Conservation (phyloP, 2,797 vertebrate genomes). For the Sebastes itinus region DNA sequence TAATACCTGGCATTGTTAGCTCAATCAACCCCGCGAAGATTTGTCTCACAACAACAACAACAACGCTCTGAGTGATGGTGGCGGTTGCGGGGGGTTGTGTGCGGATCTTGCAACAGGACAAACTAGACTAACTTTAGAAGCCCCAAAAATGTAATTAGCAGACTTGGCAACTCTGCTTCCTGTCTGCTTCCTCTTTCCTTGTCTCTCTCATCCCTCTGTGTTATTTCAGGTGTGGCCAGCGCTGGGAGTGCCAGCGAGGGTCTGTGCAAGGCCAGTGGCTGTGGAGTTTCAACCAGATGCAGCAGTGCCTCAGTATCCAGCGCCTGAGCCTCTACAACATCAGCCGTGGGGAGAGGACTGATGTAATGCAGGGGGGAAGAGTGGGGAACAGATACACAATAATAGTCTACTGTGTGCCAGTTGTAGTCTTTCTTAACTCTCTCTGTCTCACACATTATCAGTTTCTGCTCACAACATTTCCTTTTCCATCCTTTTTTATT, state of each 20-base stretch:
- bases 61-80: no score
- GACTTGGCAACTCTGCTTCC: no score
- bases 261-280: conserved; percentile 88
- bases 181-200: not conserved
- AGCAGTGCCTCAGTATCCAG: conserved; percentile 86
- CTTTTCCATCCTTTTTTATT: not conserved
- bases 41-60: no score
- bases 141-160: no score
- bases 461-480: not conserved
- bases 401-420: not conserved
- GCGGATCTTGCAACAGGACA: no score
- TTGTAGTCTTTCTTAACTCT: not conserved
- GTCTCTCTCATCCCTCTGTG: not conserved
- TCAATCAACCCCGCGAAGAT: no score
- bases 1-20: no score
- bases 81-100: no score
- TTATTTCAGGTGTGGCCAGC: conserved; percentile 86
- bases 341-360: conserved; percentile 89
- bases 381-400: not conserved
- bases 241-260: conserved; percentile 86
- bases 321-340: conserved; percentile 89
- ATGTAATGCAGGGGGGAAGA: conserved; percentile 77
- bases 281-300: conserved; percentile 89
- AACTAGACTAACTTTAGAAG: no score
- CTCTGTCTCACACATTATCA: not conserved